Base-by-base conservation (phyloP, 2,888 invertebrate genomes). In the Troides helena region DNA sequence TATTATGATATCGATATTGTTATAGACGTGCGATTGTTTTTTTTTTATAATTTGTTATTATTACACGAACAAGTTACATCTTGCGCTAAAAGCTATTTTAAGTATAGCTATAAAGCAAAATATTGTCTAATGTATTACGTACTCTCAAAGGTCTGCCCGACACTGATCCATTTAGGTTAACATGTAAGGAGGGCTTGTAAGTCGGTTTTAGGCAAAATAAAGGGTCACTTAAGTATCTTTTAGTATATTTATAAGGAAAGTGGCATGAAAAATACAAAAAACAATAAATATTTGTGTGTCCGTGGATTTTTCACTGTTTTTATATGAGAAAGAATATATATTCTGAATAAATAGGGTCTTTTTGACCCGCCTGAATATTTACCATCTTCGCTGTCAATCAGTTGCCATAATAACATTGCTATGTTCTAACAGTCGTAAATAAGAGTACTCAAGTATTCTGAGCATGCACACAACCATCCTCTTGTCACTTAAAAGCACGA, bases 151-250 rank as follows among this genome's bases (percentile, higher is more conserved):
- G 63, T 67, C 67, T 70, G 59, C 61, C 39, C 70, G 36, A 64
- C 67, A 59, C 60, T 67, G 67, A 70, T 70, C 67, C 64, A 70
- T 70, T 70, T 70, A 70, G 61, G 56, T 64, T 43, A 56, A 67
- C 56, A 46, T 67, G 64, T 67, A 67, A 67, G 67, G 39, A 60
- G 67, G 60, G 60, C 43, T 30, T 63, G 67, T 70, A 70, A 70
- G 67, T 67, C 70, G 70, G 70, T 70, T 64, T 70, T 67, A 67
- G 70, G 70, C 60, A 70, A 64, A 70, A 67, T 67, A 63, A 70
- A 70, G 67, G 67, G 70, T 70, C 70, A 64, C 64, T 67, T 70
- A 70, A 70, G 61, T 67, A 70, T 67, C 70, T 67, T 70, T 62
- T 30, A 61, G 57, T 64, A 67, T 70, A 30, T 63, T 63, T 43